Conservation (phyloP, 2,888 invertebrate species). For the Oligia latruncula region DNA sequence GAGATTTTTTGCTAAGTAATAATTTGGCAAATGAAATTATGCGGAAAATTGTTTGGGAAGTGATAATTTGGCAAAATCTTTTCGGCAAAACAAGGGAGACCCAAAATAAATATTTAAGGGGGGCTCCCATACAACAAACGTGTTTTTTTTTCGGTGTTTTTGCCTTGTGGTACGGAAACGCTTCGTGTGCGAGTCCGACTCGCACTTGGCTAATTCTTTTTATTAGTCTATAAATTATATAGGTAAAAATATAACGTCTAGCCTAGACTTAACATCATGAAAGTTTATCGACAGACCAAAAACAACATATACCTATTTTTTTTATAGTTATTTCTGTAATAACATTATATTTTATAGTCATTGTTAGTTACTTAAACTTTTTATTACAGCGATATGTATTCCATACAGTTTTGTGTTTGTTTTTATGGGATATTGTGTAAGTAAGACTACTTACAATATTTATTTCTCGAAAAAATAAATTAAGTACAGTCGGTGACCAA, state of each 20-base stretch:
- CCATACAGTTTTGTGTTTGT: slow-evolving; percentile 20
- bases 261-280: neutral
- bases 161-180: too few relatives aligned
- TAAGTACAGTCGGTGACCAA: too few relatives aligned
- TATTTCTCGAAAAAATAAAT: neutral
- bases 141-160: too few relatives aligned
- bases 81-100: too few relatives aligned
- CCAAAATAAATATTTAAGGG: too few relatives aligned
- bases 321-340: slow-evolving; percentile 41
- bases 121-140: too few relatives aligned
- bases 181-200: too few relatives aligned
- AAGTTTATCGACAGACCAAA: slow-evolving; percentile 2
- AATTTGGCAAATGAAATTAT: too few relatives aligned
- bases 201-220: too few relatives aligned
- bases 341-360: slow-evolving; percentile 30
- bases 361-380: neutral
- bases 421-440: slow-evolving; percentile 51
- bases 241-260: neutral
- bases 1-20: too few relatives aligned
- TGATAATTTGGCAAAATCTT: too few relatives aligned
- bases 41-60: too few relatives aligned
- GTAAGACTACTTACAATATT: slow-evolving; percentile 14
- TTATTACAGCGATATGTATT: slow-evolving; percentile 35
- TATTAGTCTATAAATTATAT: neutral
- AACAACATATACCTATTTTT: slow-evolving; percentile 21